Evolutionary conservation across 2,113 vertebrate species (phyloP), one percentile per base, ranked within the genome.

Genomic region (Suncus etruscus): DNA sequence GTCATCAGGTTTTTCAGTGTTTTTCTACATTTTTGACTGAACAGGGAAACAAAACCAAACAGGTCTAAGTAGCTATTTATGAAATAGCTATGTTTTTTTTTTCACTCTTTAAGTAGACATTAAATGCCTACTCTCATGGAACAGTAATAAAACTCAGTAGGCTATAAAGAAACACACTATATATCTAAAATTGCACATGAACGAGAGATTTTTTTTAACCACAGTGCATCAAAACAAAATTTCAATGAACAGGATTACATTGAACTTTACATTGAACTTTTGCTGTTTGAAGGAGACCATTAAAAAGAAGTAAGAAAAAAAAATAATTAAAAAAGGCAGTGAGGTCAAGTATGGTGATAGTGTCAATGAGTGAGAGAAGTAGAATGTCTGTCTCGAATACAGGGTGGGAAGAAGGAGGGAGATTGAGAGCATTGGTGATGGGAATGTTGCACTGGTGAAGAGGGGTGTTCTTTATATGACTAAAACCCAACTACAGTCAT

Each of bases 171-270:
- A 73, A 82, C 48, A 6, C 11, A 74, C 6, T 85, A n/a, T 83
- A 75, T 88, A 90, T 87, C 66, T 90, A 63, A 94, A 84, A 79
- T 45, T 65, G 81, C 25, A 48, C 47, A 68, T 90, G 65, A 58
- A 47, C 29, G 31, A 94, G 50, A 92, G 47, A 5, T 83, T 32
- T 84, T 93, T 74, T 93, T 90, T n/a, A 78, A 50, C 58, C 58
- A 88, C 61, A 79, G 16, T 83, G 24, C 54, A 77, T 25, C 66
- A 25, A 91, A 86, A 86, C 50, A 47, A 54, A 72, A 95, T 86
- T 86, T 51, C 39, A 93, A 11, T 92, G 90, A 79, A 86, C 90
- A 48, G 77, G 65, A 47, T 45, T 51, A 22, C 27, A 91, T 80
- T 91, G 11, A 54, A 22, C 54, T 78, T 92, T 66, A 85, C 31